Conservation (phyloP, 2,888 invertebrate species). For the Argyresthia goedartella region DNA sequence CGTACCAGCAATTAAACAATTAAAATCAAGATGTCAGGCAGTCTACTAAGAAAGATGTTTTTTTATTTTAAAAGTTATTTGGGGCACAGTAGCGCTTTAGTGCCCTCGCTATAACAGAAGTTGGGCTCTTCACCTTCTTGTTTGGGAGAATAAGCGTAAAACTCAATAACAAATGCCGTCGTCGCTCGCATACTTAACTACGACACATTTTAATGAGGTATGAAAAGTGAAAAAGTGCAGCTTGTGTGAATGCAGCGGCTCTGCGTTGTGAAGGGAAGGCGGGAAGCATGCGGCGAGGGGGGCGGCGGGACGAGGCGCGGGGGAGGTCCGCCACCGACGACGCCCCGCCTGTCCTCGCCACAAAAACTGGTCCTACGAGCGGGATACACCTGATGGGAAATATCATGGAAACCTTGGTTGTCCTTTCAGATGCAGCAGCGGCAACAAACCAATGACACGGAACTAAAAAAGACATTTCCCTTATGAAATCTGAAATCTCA, state of each 20-base stretch:
- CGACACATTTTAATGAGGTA: neutral
- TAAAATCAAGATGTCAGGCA: no score
- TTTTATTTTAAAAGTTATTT: no score
- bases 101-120: no score
- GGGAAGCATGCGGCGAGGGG: neutral
- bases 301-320: neutral
- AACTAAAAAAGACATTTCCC: neutral
- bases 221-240: neutral
- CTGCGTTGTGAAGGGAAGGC: neutral
- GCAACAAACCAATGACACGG: neutral
- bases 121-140: no score
- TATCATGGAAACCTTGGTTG: neutral
- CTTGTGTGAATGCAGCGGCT: neutral
- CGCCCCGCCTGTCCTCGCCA: neutral
- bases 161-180: neutral
- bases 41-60: no score
- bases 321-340: neutral
- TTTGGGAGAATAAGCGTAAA: no score
- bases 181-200: neutral
- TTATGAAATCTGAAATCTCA: neutral
- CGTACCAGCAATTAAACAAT: no score
- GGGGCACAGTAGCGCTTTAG: no score
- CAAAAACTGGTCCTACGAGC: no score
- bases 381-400: neutral
- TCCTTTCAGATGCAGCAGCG: slow-evolving; percentile 6